Conservation (phyloP, 2,888 invertebrate genomes). For the Thecophora atra region DNA sequence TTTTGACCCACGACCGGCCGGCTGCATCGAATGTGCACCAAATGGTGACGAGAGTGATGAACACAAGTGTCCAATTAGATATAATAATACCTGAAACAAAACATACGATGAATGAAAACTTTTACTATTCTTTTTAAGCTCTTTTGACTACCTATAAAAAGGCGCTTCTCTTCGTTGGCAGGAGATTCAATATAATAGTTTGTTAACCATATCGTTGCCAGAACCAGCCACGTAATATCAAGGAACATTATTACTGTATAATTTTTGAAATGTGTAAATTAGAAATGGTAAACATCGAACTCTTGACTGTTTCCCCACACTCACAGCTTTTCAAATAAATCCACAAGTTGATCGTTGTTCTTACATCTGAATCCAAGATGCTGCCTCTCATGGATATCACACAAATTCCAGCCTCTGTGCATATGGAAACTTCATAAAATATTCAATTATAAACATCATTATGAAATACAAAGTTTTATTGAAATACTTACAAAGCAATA, state of each 20-base stretch:
- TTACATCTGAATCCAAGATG: conserved; percentile 78
- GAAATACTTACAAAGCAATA: conserved; percentile 63
- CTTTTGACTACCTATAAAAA: conserved; percentile 75
- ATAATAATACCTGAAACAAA: conserved; percentile 74
- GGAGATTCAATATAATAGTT: conserved; percentile 76
- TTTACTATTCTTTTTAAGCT: background rate
- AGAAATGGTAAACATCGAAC: too few relatives aligned
- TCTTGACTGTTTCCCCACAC: conserved; percentile 52
- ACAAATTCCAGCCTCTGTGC: conserved; percentile 77
- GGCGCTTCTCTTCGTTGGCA: conserved; percentile 75
- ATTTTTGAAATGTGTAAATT: too few relatives aligned
- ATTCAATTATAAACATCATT: background rate
- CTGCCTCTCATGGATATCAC: conserved; percentile 81
- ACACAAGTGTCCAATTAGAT: conserved; percentile 79
- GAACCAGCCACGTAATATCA: conserved; percentile 78
- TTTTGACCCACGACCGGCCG: conserved; percentile 89
- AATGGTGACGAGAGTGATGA: conserved; percentile 78
- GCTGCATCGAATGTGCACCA: conserved; percentile 90
- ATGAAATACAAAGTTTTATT: background rate
- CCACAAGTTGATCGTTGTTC: conserved; percentile 80
- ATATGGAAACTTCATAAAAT: conserved; percentile 68
- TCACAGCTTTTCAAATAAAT: conserved; percentile 81
- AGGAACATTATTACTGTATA: conserved; percentile 76
- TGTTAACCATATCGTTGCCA: conserved; percentile 78
- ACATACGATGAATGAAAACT: background rate